Base-by-base conservation (phyloP, 1,140 invertebrate species). In the Orius insidiosus region DNA sequence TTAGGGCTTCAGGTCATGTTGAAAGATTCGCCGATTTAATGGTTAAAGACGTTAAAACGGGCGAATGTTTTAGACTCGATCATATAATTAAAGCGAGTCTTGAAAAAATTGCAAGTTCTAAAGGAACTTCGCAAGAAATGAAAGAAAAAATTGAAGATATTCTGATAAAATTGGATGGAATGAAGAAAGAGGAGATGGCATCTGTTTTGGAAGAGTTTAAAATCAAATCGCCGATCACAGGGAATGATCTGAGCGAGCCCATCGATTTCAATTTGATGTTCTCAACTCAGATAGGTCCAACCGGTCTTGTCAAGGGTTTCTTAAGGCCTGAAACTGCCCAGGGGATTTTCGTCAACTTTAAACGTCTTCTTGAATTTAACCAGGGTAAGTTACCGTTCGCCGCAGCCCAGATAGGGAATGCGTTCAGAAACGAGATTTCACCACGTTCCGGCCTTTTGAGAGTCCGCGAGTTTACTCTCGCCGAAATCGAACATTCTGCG, bases 201-300 rank as follows among this genome's bases (percentile, higher is more conserved):
- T 70, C 62, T 8, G 66, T 94, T 15, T 68, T 99, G 60, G 67
- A 67, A 47, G 84, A 88, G 60, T 98, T 80, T 60, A 70, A 85
- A 34, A 96, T 99, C 68, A 95, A 93, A 58, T 93, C 92, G 3
- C 94, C 94, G 0, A 60, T 89, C 1, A 94, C 88, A 58, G 85
- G 84, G 11, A 98, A 98, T 69, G 84, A 95, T 47, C 63, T 99
- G 1, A 80, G 81, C 0, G 88, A 95, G 55, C 90, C 94, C 0
- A 81, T 97, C 48, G 89, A 97, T 56, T 98, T 99, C 62, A 99
- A 98, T 67, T 69, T 98, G 2, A 98, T 98, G 95, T 98, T 99
- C 66, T 80, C 75, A 30, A 98, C 93, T 0, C 83, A 85, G 59
- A 98, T 98, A 59, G 95, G 95, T 18, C 94, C 95, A 6, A 85